Evolutionary conservation across 2,797 vertebrate genomes (phyloP).

Genomic region (Sphenopsis melanotis): DNA sequence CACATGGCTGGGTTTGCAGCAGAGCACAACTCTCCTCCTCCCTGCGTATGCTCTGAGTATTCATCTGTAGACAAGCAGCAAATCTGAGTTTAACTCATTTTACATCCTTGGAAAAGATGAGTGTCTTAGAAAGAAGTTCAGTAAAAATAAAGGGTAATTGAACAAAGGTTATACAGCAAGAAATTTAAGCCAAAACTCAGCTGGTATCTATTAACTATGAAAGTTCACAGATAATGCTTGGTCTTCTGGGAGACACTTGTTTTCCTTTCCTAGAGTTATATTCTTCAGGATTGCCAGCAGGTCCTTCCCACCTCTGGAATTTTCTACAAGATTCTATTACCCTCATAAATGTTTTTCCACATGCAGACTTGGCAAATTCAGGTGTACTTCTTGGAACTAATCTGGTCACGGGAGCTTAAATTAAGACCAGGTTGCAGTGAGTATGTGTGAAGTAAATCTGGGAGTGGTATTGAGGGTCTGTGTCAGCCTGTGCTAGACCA

Average conservation of each 20-base stretch:
- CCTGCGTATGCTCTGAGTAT: neutral
- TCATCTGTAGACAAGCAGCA: conserved; percentile 9
- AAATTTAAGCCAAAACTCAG: conserved; percentile 6
- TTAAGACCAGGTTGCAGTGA: neutral
- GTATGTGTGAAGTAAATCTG: neutral
- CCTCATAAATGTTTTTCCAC: neutral
- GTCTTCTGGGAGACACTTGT: conserved; percentile 1
- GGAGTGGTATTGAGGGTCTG: neutral
- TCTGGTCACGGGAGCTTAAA: neutral
- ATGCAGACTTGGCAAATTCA: conserved; percentile 11
- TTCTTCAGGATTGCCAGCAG: neutral
- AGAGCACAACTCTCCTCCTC: neutral
- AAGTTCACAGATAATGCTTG: neutral
- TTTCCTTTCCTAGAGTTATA: neutral
- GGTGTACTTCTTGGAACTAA: conserved; percentile 3
- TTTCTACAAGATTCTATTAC: neutral
- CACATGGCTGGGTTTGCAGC: conserved; percentile 2
- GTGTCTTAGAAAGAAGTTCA: neutral
- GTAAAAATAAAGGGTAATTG: neutral
- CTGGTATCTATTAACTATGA: conserved; percentile 12
- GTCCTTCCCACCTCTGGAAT: conserved; percentile 19
- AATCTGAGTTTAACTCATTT: conserved; percentile 5
- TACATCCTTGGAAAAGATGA: neutral
- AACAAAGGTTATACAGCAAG: neutral
- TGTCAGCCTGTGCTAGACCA: neutral